Conservation (phyloP, 2,797 vertebrate species). For the Esox lucius region DNA sequence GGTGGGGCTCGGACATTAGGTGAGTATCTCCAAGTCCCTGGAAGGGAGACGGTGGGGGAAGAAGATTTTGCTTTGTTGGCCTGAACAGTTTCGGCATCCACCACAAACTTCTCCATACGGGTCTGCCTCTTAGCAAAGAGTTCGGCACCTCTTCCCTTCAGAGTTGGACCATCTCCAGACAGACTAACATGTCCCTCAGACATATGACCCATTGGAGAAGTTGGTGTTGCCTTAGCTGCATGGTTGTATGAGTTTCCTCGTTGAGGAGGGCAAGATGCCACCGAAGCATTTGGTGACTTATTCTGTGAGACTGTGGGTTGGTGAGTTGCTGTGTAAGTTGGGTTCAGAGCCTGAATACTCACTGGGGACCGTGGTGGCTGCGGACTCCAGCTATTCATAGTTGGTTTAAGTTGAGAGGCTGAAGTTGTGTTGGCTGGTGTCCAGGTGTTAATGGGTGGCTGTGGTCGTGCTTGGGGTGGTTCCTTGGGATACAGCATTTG, state of each 20-base stretch:
- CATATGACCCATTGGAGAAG: constrained; percentile 57
- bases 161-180: constrained; percentile 45
- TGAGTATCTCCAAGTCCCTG: constrained; percentile 92
- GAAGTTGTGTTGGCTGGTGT: constrained; percentile 43
- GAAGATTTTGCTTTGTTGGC: constrained; percentile 77
- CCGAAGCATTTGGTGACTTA: constrained; percentile 57
- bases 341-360: constrained; percentile 69
- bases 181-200: not conserved
- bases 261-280: constrained; percentile 65
- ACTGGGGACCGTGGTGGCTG: constrained; percentile 69
- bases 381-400: constrained; percentile 63
- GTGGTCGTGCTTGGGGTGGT: constrained; percentile 58
- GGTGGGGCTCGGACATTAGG: constrained; percentile 91
- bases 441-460: constrained; percentile 56
- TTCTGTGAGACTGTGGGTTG: constrained; percentile 60
- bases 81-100: constrained; percentile 87
- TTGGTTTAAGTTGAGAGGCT: constrained; percentile 61
- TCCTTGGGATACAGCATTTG: constrained; percentile 60
- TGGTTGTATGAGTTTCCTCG: constrained; percentile 45
- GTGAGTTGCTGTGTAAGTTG: constrained; percentile 53
- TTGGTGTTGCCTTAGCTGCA: constrained; percentile 66
- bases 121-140: constrained; percentile 93
- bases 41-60: constrained; percentile 89
- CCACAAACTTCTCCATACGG: constrained; percentile 93
- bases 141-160: constrained; percentile 88